These are phyloP conservation scores for Rhagoletis pomonella DNA, from an alignment of 1,140 invertebrate genomes.

Conservation along the genomic window DNA sequence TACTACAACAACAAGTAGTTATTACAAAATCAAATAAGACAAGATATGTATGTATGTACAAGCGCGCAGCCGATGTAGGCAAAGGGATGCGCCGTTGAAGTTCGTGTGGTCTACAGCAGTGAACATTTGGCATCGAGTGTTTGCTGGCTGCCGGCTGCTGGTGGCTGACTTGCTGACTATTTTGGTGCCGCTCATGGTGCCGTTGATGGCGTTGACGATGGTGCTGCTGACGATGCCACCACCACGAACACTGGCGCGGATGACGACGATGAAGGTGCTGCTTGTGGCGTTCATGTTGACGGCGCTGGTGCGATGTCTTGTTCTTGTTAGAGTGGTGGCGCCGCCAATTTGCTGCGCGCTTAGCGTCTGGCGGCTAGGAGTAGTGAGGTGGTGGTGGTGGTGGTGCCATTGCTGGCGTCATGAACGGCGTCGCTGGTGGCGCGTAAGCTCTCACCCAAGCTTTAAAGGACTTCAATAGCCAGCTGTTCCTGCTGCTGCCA, in stretches of 20 bases:
- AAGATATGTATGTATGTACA: not conserved
- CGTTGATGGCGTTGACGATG: slow-evolving; percentile 52
- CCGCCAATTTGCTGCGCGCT: not conserved
- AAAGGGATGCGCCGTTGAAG: not conserved
- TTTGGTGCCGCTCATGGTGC: slow-evolving; percentile 43
- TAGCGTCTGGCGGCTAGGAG: not conserved
- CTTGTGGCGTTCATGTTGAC: not conserved
- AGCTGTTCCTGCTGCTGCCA: not conserved
- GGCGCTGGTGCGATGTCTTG: not conserved
- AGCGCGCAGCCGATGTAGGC: not conserved
- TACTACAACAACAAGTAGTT: not conserved
- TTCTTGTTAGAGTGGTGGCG: slow-evolving; percentile 27
- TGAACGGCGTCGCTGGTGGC: slow-evolving; percentile 46
- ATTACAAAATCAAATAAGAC: not conserved
- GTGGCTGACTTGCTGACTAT: slow-evolving; percentile 12
- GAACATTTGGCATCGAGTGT: not conserved
- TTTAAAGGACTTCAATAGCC: not conserved
- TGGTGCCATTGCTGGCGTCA: slow-evolving; percentile 34
- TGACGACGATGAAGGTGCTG: not conserved
- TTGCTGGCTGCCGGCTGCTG: not conserved
- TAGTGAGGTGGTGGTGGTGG: not conserved
- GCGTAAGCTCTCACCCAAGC: slow-evolving; percentile 47
- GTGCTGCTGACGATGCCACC: not conserved
- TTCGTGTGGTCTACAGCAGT: not conserved
- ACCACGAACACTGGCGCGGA: too few species aligned